Conservation (phyloP, 1,140 invertebrate species). For the Aphelenchoides besseyi region DNA sequence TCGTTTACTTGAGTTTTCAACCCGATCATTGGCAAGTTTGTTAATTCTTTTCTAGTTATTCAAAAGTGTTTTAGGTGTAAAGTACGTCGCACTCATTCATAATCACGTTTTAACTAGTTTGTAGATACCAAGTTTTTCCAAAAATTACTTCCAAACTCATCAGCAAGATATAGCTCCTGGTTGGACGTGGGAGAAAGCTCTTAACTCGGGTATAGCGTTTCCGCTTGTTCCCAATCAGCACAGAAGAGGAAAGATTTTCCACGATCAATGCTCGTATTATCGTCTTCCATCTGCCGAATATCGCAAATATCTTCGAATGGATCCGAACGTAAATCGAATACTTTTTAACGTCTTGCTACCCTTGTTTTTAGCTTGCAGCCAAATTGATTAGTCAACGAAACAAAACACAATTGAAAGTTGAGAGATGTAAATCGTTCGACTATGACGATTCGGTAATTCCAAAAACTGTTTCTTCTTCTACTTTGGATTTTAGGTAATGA, state of each 20-base stretch:
- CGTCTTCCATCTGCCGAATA: constrained; percentile 31
- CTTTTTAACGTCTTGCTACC: constrained; percentile 7
- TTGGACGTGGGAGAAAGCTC: constrained; percentile 58
- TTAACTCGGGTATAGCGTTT: constrained; percentile 55
- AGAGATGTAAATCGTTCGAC: constrained; percentile 39
- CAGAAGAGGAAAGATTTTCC: constrained; percentile 32
- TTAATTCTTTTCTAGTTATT: background rate
- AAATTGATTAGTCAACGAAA: constrained; percentile 11
- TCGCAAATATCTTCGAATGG: constrained; percentile 34
- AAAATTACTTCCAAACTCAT: constrained; percentile 46
- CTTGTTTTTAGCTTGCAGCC: background rate
- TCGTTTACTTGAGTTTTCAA: constrained; percentile 54
- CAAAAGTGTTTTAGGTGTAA: background rate
- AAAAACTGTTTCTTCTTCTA: constrained; percentile 51
- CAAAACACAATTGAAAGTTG: constrained; percentile 8
- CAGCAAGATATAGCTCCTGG: constrained; percentile 39
- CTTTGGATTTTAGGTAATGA: constrained; percentile 47
- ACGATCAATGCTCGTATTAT: constrained; percentile 57
- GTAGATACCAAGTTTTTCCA: constrained; percentile 52
- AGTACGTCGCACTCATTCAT: no score
- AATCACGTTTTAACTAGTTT: no score
- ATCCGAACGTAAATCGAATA: background rate
- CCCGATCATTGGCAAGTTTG: constrained; percentile 55
- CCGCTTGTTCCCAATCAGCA: constrained; percentile 34
- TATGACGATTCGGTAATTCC: constrained; percentile 47